Conservation (phyloP, 1,140 invertebrate species). For the Bilobella aurantiaca region DNA sequence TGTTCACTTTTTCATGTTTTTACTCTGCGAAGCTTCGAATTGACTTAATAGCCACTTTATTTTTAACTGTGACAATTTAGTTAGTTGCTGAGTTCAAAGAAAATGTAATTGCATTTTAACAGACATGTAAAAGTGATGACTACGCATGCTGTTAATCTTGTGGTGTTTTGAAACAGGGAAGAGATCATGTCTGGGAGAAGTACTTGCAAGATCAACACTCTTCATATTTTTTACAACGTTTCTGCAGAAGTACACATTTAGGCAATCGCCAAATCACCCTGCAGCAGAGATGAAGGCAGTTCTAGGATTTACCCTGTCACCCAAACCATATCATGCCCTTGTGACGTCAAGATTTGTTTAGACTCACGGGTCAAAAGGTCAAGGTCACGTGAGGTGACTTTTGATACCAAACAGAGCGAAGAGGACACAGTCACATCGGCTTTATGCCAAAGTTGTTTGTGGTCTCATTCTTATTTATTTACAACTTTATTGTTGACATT, state of each 20-base stretch:
- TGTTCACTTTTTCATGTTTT: no score
- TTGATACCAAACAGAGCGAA: not conserved
- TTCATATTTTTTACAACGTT: constrained; percentile 35
- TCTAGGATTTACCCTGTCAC: constrained; percentile 1
- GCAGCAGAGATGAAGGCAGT: not conserved
- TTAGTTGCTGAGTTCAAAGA: no score
- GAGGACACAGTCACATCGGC: no score
- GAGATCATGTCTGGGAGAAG: constrained; percentile 36
- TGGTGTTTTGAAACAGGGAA: constrained; percentile 26
- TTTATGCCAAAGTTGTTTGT: no score
- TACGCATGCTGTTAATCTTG: not conserved
- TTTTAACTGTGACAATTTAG: not conserved
- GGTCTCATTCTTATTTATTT: no score
- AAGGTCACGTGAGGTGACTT: not conserved
- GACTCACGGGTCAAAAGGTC: not conserved
- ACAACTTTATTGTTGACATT: no score
- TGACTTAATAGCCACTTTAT: not conserved
- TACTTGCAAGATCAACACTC: constrained; percentile 34
- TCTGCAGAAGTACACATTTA: constrained; percentile 27
- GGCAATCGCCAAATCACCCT: not conserved
- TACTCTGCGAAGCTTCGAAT: no score
- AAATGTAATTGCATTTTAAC: no score
- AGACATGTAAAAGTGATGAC: no score
- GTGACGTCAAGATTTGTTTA: not conserved
- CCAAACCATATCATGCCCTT: not conserved